A percentile compares a stretch with the other conserved stretches of the same genome.
Conservation (phyloP, 2,797 vertebrate genomes). For the Picus viridis region DNA sequence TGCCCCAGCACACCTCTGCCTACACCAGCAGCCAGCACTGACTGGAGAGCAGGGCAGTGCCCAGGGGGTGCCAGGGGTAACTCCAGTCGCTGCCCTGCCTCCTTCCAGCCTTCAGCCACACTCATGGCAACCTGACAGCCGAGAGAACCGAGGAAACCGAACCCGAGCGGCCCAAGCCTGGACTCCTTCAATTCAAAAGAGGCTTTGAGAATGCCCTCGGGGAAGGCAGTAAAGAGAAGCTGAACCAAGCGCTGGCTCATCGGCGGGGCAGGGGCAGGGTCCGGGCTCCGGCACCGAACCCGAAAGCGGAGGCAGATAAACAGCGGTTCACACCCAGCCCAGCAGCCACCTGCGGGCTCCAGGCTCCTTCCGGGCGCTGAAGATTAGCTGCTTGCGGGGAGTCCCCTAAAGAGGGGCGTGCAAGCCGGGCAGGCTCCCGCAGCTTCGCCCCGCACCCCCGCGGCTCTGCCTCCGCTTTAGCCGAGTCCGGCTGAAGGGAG, state of each 20-base stretch:
- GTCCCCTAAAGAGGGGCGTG: rapidly evolving
- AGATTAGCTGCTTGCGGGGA: rapidly evolving
- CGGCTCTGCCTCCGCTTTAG: neutral
- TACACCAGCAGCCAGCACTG: rapidly evolving
- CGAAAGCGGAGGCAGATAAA: neutral
- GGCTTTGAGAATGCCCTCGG: neutral
- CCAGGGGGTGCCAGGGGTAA: neutral
- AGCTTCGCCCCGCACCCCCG: no score
- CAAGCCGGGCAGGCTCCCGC: neutral
- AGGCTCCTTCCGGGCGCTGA: neutral
- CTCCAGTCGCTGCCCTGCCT: neutral
- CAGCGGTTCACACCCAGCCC: neutral
- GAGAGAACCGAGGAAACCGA: neutral
- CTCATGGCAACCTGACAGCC: neutral
- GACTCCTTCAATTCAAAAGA: neutral
- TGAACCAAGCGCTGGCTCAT: neutral
- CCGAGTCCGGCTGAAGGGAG: neutral
- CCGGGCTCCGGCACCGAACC: neutral
- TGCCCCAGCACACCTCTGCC: neutral
- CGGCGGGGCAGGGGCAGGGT: neutral
- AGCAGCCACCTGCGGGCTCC: rapidly evolving
- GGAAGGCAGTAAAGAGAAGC: neutral
- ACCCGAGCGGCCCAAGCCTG: neutral
- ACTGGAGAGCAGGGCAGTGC: rapidly evolving
- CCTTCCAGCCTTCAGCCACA: neutral